phyloP scores from a whole-genome alignment of 1,140 invertebrate genomes.

The Cylas formicarius region DNA sequence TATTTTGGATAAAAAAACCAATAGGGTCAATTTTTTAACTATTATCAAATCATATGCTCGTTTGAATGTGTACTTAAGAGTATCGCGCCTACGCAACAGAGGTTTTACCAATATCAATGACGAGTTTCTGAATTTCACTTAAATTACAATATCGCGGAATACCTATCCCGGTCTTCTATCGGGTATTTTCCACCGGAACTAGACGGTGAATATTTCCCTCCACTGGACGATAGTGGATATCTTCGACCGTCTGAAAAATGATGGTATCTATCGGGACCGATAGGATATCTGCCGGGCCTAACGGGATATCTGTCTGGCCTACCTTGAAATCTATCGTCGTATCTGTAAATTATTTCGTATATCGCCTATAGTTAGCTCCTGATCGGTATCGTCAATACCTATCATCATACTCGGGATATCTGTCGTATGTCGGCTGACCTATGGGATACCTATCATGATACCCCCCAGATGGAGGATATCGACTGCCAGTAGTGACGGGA shows the following conservation, averaged over 20 bases:
- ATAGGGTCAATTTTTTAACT: no score
- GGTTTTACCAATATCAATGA: no score
- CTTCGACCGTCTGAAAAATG: constrained; percentile 17
- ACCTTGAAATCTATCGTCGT: constrained; percentile 34
- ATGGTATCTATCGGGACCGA: constrained; percentile 41
- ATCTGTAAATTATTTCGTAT: constrained; percentile 14
- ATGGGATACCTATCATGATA: constrained; percentile 43
- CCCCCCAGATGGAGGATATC: constrained; percentile 38
- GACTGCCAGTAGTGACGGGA: constrained; percentile 34
- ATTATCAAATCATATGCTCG: no score
- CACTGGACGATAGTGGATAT: constrained; percentile 35
- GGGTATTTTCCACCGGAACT: constrained; percentile 3
- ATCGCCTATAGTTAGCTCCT: constrained; percentile 28
- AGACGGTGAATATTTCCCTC: constrained; percentile 35
- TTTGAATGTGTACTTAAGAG: no score
- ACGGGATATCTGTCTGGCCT: constrained; percentile 30
- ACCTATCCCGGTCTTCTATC: constrained; percentile 22
- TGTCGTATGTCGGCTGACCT: constrained; percentile 31
- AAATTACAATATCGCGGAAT: no score
- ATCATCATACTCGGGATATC: constrained; percentile 40
- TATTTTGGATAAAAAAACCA: no score
- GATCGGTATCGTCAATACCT: constrained; percentile 41
- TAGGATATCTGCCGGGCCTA: constrained; percentile 28
- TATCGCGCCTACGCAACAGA: no score
- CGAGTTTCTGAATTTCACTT: no score